Evolutionary conservation across 2,797 vertebrate species (phyloP), one percentile per base, ranked within the genome.

Genomic region (Knipowitschia caucasica): DNA sequence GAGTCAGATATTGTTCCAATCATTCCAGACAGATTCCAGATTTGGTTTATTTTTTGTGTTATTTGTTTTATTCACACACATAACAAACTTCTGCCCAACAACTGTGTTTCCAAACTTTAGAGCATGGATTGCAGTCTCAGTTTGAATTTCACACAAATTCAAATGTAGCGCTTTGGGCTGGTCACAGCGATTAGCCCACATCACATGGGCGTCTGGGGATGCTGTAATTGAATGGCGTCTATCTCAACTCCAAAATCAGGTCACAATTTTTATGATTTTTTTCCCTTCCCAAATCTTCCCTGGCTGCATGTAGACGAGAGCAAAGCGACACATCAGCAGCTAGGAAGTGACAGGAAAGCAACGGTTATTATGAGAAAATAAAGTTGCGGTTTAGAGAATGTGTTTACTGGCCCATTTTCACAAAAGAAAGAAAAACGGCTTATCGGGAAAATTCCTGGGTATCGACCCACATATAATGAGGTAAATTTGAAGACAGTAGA

Each of bases 211-310:
- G 30, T 58, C 49, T 65, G 51, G 49, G 24, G 39, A 64, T 56
- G 57, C 30, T 34, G 24, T 56, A 63, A 65, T 57, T 58, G 36
- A 63, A 53, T 47, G 52, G 55, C 17, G 30, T 50, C 40, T 46
- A 40, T 62, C 44, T 62, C 30, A 26, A 25, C 52, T 46, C 10
- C 26, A 47, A 39, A 73, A 69, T 60, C 36, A 62, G 59, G 59
- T 71, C 67, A 69, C 63, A 49, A 64, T 64, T 49, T 53, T 60
- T 34, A 11, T n/a, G n/a, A n/a, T 23, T 40, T 17, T 14, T 33
- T 30, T 52, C 9, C 45, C 45, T 34, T 7, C 21, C 40, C 21
- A 24, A 24, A 14, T 39, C 33, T 7, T 24, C 14, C 5, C 35
- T 23, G n/a, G n/a, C n/a, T n/a, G n/a, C n/a, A n/a, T n/a, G 36